phyloP scores from a whole-genome alignment of 2,888 invertebrate genomes.

The Galeopsomyia nigrocyanea region DNA sequence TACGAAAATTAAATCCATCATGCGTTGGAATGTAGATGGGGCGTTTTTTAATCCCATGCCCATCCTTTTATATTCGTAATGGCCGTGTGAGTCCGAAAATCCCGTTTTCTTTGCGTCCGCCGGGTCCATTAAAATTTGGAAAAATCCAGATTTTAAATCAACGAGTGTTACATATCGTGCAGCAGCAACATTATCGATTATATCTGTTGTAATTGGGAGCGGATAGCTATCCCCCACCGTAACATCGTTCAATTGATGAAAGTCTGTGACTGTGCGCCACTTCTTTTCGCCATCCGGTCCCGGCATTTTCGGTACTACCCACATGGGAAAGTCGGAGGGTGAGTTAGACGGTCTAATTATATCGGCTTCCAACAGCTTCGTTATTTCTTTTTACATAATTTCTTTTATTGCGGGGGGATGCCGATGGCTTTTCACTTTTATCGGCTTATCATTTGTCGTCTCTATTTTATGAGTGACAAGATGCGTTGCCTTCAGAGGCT shows the following conservation, averaged over 20 bases:
- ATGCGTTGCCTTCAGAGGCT: not conserved
- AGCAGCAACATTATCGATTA: not conserved
- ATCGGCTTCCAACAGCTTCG: not conserved
- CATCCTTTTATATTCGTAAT: not conserved
- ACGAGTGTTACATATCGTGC: not conserved
- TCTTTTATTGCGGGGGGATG: not conserved
- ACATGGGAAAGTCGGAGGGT: not conserved
- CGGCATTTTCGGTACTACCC: not conserved
- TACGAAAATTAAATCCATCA: not conserved
- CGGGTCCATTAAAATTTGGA: slow-evolving; percentile 8
- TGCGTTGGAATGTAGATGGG: not conserved
- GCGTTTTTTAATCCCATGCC: not conserved
- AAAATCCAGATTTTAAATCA: too few relatives aligned
- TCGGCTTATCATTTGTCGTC: not conserved
- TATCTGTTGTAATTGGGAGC: not conserved
- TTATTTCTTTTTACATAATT: not conserved
- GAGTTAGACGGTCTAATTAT: not conserved
- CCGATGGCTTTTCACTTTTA: not conserved
- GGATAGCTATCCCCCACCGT: not conserved
- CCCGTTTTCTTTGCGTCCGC: not conserved
- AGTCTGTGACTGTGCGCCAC: not conserved
- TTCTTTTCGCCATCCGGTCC: not conserved
- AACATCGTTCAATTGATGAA: not conserved
- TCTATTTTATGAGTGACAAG: not conserved
- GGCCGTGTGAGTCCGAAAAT: not conserved